These are phyloP conservation scores for Stenoptilia bipunctidactyla DNA, from an alignment of 2,888 invertebrate species.

Conservation along the genomic window DNA sequence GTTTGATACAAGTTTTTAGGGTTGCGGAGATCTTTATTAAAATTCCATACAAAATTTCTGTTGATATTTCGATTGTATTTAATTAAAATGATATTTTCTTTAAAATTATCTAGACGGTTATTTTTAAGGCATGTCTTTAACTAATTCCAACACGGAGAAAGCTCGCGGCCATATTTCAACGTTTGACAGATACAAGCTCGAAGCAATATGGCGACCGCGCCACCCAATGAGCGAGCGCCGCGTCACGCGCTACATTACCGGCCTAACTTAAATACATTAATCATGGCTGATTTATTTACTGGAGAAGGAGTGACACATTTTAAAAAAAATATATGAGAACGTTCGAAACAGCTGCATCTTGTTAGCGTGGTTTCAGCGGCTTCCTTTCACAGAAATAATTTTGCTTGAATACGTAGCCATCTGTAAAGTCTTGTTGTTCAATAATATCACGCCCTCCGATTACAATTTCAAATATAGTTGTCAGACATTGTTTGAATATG, in stretches of 20 bases:
- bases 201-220: conserved; percentile 67
- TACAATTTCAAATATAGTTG: conserved; percentile 30
- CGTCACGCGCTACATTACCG: conserved; percentile 57
- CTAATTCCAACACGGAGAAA: conserved; percentile 47
- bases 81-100: no score
- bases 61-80: no score
- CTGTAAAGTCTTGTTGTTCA: conserved; percentile 24
- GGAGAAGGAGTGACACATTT: conserved; percentile 65
- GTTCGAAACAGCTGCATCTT: conserved; percentile 64
- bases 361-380: conserved; percentile 52
- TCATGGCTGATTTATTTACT: conserved; percentile 62
- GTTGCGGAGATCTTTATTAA: no score
- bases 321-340: conserved; percentile 55
- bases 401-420: conserved; percentile 50
- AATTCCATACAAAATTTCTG: no score
- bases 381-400: conserved; percentile 54
- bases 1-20: no score
- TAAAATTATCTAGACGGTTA: conserved; percentile 37
- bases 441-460: conserved; percentile 28
- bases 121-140: conserved; percentile 59
- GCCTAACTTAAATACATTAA: conserved; percentile 59
- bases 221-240: conserved; percentile 66
- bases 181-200: conserved; percentile 68
- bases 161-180: conserved; percentile 61
- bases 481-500: conserved; percentile 29